Base-by-base conservation (phyloP, 2,113 vertebrate genomes). In the Marcusenius ussheri region DNA sequence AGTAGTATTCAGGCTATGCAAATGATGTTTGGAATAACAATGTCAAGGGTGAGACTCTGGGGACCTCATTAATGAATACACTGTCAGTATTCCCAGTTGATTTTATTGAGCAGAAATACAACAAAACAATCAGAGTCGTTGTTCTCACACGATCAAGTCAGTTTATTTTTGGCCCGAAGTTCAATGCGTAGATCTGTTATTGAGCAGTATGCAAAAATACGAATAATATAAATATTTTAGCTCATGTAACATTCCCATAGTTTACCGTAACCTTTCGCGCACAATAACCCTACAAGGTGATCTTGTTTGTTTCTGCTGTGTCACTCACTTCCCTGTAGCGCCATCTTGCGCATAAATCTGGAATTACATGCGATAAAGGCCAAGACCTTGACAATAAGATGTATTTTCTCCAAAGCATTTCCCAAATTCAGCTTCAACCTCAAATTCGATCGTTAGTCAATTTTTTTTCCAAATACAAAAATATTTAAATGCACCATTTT, bases 51-150 rank as follows among this genome's bases (percentile, higher is more conserved):
- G 42, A 56, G 39, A 51, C 77, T 89, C 77, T 5, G 80, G 66
- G 70, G 89, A 49, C 50, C 51, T 84, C 89, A 85, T 89, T 89
- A 89, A 62, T 89, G 39, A 50, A 46, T 42, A 46, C 66, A 53
- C 74, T 53, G 74, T 83, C 88, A 88, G 62, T n/a, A 83, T 83
- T 56, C 49, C 46, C 50, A 51, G 74, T 42, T 39, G 77, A n/a
- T 31, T 80, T 47, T 21, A 47, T 24, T 53, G 50, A 46, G 35
- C 24, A 62, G 51, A 83, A 84, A 58, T 50, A 89, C 50, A 83
- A 56, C 50, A 84, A 84, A 89, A 85, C 35, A n/a, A 89, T 47
- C 35, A 45, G 11, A 80, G 39, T 46, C 10, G 5, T 84, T 84
- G 46, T 47, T 47, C 8, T 84, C 24, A 9, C 80, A 47, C 8